Conservation (phyloP, 2,888 invertebrate species). For the Pseudoips prasinana region DNA sequence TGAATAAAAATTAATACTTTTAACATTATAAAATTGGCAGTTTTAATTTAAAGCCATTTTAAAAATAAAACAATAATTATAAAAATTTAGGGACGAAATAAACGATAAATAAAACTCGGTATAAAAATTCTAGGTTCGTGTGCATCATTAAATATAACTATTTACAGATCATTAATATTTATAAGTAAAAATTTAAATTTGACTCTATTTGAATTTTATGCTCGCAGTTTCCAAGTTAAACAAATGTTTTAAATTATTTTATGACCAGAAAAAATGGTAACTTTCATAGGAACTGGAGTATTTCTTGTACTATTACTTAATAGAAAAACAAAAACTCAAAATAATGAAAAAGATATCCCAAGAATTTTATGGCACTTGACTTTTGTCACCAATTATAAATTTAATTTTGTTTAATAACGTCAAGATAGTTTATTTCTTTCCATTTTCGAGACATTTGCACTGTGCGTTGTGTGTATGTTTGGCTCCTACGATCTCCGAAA, state of each 20-base stretch:
- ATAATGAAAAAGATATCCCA: slow-evolving; percentile 13
- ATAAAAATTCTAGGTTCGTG: slow-evolving; percentile 10
- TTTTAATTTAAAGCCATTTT: slow-evolving; percentile 26
- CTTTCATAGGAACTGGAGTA: slow-evolving; percentile 46
- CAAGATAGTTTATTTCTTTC: slow-evolving; percentile 55
- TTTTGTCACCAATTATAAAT: slow-evolving; percentile 29
- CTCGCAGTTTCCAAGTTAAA: slow-evolving; percentile 16
- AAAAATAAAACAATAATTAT: slow-evolving; percentile 3
- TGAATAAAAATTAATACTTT: slow-evolving; percentile 29
- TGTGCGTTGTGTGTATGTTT: slow-evolving; percentile 57
- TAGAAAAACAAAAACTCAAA: slow-evolving; percentile 18
- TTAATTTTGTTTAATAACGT: slow-evolving; percentile 3
- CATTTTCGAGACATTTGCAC: slow-evolving; percentile 67
- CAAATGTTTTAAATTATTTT: background rate
- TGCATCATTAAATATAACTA: slow-evolving; percentile 30
- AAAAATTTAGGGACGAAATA: slow-evolving; percentile 12
- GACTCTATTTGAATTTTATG: slow-evolving; percentile 1
- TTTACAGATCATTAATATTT: slow-evolving; percentile 30
- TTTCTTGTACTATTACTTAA: slow-evolving; percentile 35
- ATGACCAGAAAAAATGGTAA: slow-evolving; percentile 30
- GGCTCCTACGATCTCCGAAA: slow-evolving; percentile 50
- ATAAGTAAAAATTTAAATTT: slow-evolving; percentile 19
- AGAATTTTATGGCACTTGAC: slow-evolving; percentile 56
- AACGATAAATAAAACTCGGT: slow-evolving; percentile 21
- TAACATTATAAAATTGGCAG: slow-evolving; percentile 37